Conservation (phyloP, 2,797 vertebrate species). For the Cetoscarus ocellatus region DNA sequence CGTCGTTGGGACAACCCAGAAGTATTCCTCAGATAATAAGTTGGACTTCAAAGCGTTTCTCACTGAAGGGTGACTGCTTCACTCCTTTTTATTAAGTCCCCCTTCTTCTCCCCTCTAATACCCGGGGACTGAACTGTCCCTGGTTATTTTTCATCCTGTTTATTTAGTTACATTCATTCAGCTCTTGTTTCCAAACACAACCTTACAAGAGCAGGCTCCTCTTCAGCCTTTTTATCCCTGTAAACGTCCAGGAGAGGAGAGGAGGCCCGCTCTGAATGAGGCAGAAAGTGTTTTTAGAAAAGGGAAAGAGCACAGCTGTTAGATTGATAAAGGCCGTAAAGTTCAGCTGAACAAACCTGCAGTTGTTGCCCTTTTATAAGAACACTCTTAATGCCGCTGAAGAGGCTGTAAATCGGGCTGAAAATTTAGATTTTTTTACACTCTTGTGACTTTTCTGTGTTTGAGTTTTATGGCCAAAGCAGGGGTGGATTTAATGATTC, state of each 20-base stretch:
- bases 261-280: slow-evolving; percentile 65
- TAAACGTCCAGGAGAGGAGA: slow-evolving; percentile 66
- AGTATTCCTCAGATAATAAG: slow-evolving; percentile 99
- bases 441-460: neutral
- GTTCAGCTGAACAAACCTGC: slow-evolving; percentile 21
- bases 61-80: slow-evolving; percentile 94
- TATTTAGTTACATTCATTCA: slow-evolving; percentile 96
- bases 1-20: slow-evolving; percentile 99
- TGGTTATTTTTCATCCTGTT: slow-evolving; percentile 98
- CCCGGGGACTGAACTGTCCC: slow-evolving; percentile 88
- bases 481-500: too few species aligned
- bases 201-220: slow-evolving; percentile 85
- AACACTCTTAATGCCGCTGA: slow-evolving; percentile 26
- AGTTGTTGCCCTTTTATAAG: slow-evolving; percentile 7
- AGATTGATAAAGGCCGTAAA: slow-evolving; percentile 75
- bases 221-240: slow-evolving; percentile 68
- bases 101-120: slow-evolving; percentile 83
- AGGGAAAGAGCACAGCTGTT: slow-evolving; percentile 74
- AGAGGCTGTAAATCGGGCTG: slow-evolving; percentile 69
- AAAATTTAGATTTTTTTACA: slow-evolving; percentile 21
- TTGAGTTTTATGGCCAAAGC: slow-evolving; percentile 2
- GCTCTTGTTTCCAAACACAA: slow-evolving; percentile 95
- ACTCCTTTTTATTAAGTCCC: slow-evolving; percentile 95
- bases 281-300: slow-evolving; percentile 60
- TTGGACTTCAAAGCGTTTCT: slow-evolving; percentile 99